Evolutionary conservation across 1,140 invertebrate genomes (phyloP), one percentile per base, ranked within the genome.

Genomic region (Helicoverpa zea): DNA sequence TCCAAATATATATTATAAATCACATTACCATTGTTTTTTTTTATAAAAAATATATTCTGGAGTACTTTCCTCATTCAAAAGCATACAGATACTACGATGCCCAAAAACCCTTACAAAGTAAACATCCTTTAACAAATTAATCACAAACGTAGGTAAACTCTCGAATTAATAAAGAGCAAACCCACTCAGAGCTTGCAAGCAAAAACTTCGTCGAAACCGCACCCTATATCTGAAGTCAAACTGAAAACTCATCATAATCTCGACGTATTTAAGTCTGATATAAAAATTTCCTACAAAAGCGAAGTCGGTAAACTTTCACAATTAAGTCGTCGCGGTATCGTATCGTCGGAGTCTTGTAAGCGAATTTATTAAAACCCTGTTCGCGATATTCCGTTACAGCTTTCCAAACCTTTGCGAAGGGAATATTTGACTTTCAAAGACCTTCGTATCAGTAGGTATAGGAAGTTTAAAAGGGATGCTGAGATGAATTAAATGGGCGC

Each of bases 281-380:
- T 51, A 70, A 79, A 79, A 79, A 58, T 56, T 68, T 79, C 58
- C 76, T 35, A 79, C 76, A 79, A 79, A 72, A 70, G 64, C 76
- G 51, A 47, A 79, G 76, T 58, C 52, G 52, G 76, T 79, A 64
- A 79, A 79, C 23, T 79, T 79, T 79, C 52, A 79, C 76, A 79
- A 79, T 79, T 79, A 79, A 70, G 76, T 54, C 64, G 61, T 74
- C 52, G 54, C 43, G 47, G 51, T 78, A 78, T 78, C 76, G 64
- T 59, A 52, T 43, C 63, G 51, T 70, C 56, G 64, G 54, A 52
- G 11, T 79, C 70, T 68, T 70, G 63, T 70, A 12, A 68, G 29
- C 76, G 63, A 70, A 70, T 78, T 78, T 78, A 79, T 79, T 70
- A 79, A 79, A 79, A 79, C 35, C 35, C 47, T 58, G 63, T 30